Base-by-base conservation (phyloP, 2,797 vertebrate genomes). In the Nyctibius grandis region DNA sequence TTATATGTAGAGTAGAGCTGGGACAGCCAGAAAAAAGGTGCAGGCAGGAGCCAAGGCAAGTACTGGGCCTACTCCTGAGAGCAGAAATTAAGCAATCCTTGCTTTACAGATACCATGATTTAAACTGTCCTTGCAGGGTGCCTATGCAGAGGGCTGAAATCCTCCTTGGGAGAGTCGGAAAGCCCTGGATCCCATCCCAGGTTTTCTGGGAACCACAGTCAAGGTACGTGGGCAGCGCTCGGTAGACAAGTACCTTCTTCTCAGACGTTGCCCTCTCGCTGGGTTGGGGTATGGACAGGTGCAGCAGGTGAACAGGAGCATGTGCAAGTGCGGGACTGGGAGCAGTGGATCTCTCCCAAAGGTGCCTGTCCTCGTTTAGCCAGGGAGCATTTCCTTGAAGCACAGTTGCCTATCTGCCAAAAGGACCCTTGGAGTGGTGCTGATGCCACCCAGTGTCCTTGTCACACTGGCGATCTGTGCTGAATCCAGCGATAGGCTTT, bases 361-460 rank as follows among this genome's bases (percentile, higher is more conserved):
- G 7, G 63, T 68, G 34, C 26, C n/a, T 31, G 21, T 57, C 38
- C 28, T 40, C 3, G 1, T n/a, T 74, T 34, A 63, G 19, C 23
- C 19, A 15, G 26, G 38, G 10, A 59, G 21, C 0, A 0, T 70
- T 74, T 28, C 10, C n/a, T 23, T 0, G 0, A 13, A 11, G 34
- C 22, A 29, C 0, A 0, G n/a, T 54, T 63, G 22, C 33, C 44
- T 20, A 0, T 40, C 51, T 81, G 48, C 69, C 40, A 44, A 33
- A 68, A 54, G 25, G 40, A 67, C 22, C 20, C 68, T n/a, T 29
- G 31, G 72, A 56, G n/a, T 15, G 53, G 15, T 51, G 45, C 63
- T 92, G 47, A 34, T 50, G 16, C n/a, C 19, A 21, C 34, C 12
- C 16, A 21, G 26, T 74, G 72, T 48, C 42, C 9, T 2, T 60